phyloP scores from a whole-genome alignment of 2,888 invertebrate species.

The Spialia ferax region DNA sequence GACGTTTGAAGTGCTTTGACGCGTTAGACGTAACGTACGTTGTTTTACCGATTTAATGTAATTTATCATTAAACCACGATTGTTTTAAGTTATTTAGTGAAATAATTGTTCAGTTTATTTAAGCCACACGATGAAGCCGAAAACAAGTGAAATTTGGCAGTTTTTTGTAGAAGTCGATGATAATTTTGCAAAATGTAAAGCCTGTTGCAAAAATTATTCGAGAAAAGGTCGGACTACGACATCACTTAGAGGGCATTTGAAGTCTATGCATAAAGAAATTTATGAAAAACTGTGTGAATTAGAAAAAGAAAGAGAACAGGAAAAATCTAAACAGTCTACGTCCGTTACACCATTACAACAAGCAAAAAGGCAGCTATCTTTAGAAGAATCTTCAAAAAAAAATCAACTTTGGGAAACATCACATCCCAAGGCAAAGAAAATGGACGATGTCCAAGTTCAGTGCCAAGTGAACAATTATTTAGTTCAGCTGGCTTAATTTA shows the following conservation, averaged over 20 bases:
- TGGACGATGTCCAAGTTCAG: too few species aligned
- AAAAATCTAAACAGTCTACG: background rate
- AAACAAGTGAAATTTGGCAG: constrained; percentile 6
- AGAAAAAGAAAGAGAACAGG: constrained; percentile 2
- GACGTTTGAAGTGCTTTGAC: too few species aligned
- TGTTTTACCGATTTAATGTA: too few species aligned
- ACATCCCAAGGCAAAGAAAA: constrained; percentile 45
- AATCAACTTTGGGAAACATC: constrained; percentile 15
- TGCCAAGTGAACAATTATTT: too few species aligned
- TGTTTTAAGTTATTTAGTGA: too few species aligned
- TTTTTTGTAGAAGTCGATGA: constrained; percentile 25
- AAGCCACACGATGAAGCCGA: constrained; percentile 9
- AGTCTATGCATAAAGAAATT: constrained; percentile 36
- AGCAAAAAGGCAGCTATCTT: background rate
- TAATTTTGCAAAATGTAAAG: constrained; percentile 33
- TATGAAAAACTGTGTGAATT: constrained; percentile 29
- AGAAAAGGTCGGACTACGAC: constrained; percentile 38
- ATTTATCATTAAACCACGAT: too few species aligned
- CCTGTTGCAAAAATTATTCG: constrained; percentile 39
- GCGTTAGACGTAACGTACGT: too few species aligned
- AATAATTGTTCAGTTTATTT: too few species aligned
- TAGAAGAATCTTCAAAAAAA: constrained; percentile 5
- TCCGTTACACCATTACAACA: background rate
- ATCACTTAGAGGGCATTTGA: constrained; percentile 32
- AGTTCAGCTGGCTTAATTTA: too few species aligned